phyloP scores from a whole-genome alignment of 2,797 vertebrate species.

The Gymnoscopelus microlampas region DNA sequence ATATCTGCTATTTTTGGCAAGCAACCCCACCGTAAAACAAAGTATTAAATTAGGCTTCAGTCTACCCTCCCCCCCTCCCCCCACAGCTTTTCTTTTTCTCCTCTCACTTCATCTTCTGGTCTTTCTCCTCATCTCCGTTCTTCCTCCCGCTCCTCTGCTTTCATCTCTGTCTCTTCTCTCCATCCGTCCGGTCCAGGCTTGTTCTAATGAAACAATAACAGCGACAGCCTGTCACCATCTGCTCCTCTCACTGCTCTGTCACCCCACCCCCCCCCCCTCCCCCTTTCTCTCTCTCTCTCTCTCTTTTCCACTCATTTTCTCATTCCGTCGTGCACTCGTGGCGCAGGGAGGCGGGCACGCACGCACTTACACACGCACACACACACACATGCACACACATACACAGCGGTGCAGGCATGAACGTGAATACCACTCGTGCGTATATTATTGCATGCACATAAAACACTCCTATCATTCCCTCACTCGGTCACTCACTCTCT shows the following conservation, averaged over 20 bases:
- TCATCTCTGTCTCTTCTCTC: constrained; percentile 26
- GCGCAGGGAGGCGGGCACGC: not conserved
- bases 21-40: too few species aligned
- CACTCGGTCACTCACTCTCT: not conserved
- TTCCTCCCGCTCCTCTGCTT: not conserved
- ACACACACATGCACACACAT: not conserved
- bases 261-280: not conserved
- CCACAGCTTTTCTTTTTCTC: not conserved
- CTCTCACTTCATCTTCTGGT: constrained; percentile 4
- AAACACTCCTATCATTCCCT: not conserved
- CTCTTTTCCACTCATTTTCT: constrained; percentile 15
- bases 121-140: not conserved
- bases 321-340: not conserved
- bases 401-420: too few species aligned
- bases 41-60: too few species aligned
- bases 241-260: constrained; percentile 55
- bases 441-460: not conserved
- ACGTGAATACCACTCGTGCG: not conserved
- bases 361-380: not conserved
- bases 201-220: constrained; percentile 75
- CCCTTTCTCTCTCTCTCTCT: not conserved
- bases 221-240: constrained; percentile 71
- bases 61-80: constrained; percentile 23
- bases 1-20: too few species aligned
- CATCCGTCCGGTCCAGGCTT: constrained; percentile 47